phyloP scores from a whole-genome alignment of 2,888 invertebrate genomes.

The Conistra vaccinii region DNA sequence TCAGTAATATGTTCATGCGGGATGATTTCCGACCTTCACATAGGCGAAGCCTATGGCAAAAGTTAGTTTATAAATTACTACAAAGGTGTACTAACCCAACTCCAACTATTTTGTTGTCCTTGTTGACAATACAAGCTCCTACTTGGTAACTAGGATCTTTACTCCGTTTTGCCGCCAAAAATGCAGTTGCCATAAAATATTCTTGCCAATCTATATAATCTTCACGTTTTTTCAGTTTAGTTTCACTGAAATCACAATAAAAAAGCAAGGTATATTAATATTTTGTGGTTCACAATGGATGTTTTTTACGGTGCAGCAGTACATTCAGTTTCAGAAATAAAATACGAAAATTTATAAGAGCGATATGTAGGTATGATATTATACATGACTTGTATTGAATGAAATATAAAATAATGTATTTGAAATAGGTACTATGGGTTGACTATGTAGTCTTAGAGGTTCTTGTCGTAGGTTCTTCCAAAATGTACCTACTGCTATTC shows the following conservation, averaged over 20 bases:
- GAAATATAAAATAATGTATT: neutral
- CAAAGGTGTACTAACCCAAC: slow-evolving; percentile 91
- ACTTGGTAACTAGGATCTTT: slow-evolving; percentile 98
- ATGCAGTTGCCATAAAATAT: slow-evolving; percentile 98
- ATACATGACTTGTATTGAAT: neutral
- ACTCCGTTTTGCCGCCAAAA: slow-evolving; percentile 97
- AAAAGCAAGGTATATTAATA: neutral
- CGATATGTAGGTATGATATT: neutral
- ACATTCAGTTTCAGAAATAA: neutral
- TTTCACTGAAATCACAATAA: slow-evolving; percentile 33
- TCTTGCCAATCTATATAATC: slow-evolving; percentile 97
- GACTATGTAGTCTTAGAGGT: neutral
- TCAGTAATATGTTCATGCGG: neutral
- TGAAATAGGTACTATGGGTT: neutral
- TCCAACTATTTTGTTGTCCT: slow-evolving; percentile 96
- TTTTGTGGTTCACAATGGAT: neutral
- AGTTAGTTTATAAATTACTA: neutral
- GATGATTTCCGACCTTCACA: neutral
- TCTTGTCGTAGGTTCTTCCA: neutral
- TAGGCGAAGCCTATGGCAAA: neutral
- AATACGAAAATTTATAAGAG: too few relatives aligned
- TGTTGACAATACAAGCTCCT: slow-evolving; percentile 98
- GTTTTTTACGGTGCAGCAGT: neutral
- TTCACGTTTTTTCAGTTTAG: slow-evolving; percentile 79
- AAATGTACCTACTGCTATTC: neutral